Base-by-base conservation (phyloP, 1,140 invertebrate species). In the Papilio polytes region DNA sequence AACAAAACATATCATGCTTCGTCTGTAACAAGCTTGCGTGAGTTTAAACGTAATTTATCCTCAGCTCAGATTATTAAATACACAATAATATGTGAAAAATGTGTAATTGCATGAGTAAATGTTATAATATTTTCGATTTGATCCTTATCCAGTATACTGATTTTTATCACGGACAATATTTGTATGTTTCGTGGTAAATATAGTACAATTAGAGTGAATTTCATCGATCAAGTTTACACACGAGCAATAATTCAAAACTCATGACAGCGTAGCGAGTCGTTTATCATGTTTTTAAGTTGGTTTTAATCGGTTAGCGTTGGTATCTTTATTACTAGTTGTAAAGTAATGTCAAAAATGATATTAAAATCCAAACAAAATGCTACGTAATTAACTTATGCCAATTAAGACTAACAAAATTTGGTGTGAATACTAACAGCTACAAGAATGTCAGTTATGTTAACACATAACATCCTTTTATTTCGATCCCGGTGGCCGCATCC, bases 201-300 rank as follows among this genome's bases (percentile, higher is more conserved):
- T 70, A 18, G 63, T 63, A 63, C 59, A 63, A 63, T 63, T 63
- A 63, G 59, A 26, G 22, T 63, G 59, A 70, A 70, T 36, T 70
- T 70, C 63, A 70, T 70, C 63, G 63, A 70, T 31, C 63, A 70
- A 70, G 63, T 70, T 70, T 70, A 70, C 63, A 70, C 26, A 31
- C 63, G 63, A 15, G 63, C 12, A 70, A 70, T 70, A 70, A 70
- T 70, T 70, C 26, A 36, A 70, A 70, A 70, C 26, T 70, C 63
- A 66, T 66, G 63, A 70, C 59, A 63, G 26, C 31, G 63, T 70
- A 70, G 1, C 26, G 63, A 31, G 26, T 18, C 22, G 63, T 31
- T 70, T 70, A 70, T 70, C 63, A 70, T 70, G 59, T 70, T 70
- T 66, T 70, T 31, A 36, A 31, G 63, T 70, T 70, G 26, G 63